These are phyloP conservation scores for Chloroclystis v-ata DNA, from an alignment of 2,888 invertebrate genomes.

Conservation along the genomic window DNA sequence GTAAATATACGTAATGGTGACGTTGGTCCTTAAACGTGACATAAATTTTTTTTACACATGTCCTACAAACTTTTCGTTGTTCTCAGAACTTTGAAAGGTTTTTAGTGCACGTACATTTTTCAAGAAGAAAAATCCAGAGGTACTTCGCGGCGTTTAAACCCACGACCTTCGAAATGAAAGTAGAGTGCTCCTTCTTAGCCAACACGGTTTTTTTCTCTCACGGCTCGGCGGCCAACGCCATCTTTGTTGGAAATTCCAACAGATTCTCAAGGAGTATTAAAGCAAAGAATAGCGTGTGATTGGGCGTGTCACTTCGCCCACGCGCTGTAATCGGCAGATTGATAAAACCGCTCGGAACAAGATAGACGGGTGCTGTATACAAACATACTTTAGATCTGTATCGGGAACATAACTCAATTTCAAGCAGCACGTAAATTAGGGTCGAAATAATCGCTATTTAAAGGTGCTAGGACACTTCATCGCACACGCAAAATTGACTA, in stretches of 20 bases:
- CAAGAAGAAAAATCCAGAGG: too few species aligned
- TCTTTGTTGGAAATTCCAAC: conserved; percentile 13
- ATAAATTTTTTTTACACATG: too few species aligned
- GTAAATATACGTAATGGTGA: too few species aligned
- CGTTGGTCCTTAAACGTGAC: too few species aligned
- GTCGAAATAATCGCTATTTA: conserved; percentile 1
- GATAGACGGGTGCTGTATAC: conserved; percentile 38
- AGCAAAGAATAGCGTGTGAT: conserved; percentile 38
- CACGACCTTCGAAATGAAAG: too few species aligned
- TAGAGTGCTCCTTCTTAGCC: too few species aligned
- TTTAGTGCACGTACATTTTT: too few species aligned
- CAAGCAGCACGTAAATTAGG: conserved; percentile 22
- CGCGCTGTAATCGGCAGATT: conserved; percentile 49
- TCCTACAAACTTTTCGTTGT: too few species aligned
- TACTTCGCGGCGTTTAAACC: too few species aligned
- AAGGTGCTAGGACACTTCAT: not conserved
- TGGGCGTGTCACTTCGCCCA: conserved; percentile 36
- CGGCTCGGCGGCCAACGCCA: conserved; percentile 5
- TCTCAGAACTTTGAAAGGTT: too few species aligned
- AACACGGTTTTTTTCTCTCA: too few species aligned
- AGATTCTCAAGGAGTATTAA: conserved; percentile 7
- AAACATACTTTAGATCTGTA: conserved; percentile 41
- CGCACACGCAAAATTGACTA: not conserved
- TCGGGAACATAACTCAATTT: conserved; percentile 37
- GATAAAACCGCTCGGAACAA: conserved; percentile 45